Evolutionary conservation across 2,113 vertebrate genomes (phyloP).

Genomic region (Marmota monax): DNA sequence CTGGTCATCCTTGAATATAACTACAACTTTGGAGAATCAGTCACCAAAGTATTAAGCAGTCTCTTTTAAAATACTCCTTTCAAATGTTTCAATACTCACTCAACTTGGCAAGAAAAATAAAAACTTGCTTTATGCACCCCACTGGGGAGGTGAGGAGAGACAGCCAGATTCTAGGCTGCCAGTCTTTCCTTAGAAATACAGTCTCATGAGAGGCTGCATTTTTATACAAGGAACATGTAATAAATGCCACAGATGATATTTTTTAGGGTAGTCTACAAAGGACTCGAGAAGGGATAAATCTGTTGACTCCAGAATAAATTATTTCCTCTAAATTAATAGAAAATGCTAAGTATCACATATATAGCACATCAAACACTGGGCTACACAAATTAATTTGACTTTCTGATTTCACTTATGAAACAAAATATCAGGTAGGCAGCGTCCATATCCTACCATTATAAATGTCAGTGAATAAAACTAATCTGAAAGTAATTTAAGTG

Average conservation of each 20-base stretch:
- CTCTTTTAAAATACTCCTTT: not conserved
- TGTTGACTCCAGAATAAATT: not conserved
- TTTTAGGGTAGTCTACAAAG: not conserved
- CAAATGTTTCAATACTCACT: not conserved
- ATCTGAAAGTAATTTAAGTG: slow-evolving; percentile 11
- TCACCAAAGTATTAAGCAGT: not conserved
- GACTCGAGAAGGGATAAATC: not conserved
- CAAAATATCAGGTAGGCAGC: not conserved
- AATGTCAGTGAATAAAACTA: not conserved
- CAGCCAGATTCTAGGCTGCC: not conserved
- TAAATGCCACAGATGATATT: not conserved
- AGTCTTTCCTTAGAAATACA: not conserved
- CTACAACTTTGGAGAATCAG: not conserved
- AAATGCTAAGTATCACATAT: not conserved
- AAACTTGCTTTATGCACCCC: not conserved
- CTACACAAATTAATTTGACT: not conserved
- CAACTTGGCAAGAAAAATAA: not conserved
- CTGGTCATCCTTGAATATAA: not conserved
- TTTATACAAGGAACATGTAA: not conserved
- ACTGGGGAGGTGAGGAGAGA: not conserved
- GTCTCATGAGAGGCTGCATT: not conserved
- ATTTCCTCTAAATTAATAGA: not conserved
- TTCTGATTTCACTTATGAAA: not conserved
- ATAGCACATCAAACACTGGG: not conserved
- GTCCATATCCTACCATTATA: not conserved